phyloP scores from a whole-genome alignment of 2,113 vertebrate genomes.

The Pao palembangensis region DNA sequence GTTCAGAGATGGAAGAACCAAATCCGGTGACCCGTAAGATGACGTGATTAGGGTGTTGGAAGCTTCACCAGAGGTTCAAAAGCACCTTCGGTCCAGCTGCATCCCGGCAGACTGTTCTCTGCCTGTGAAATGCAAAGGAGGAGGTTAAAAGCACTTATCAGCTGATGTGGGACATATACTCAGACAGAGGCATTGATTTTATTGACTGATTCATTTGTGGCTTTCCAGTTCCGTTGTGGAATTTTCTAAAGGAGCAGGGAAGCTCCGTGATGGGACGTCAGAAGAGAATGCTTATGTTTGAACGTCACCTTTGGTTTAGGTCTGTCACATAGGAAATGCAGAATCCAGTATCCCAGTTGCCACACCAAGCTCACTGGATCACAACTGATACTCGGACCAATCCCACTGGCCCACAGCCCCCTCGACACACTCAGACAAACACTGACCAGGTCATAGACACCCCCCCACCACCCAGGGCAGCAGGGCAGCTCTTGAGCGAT shows the following conservation, averaged over 20 bases:
- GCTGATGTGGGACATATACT: slow-evolving; percentile 73
- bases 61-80: slow-evolving; percentile 28
- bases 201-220: slow-evolving; percentile 57
- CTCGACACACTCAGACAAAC: slow-evolving; percentile 45
- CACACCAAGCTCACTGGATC: slow-evolving; percentile 37
- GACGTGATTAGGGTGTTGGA: slow-evolving; percentile 1
- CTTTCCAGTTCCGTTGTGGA: slow-evolving; percentile 27
- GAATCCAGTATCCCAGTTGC: background rate
- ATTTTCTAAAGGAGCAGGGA: background rate
- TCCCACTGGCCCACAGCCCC: slow-evolving; percentile 38
- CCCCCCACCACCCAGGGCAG: slow-evolving; percentile 70
- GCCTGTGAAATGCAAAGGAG: slow-evolving; percentile 51
- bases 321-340: background rate
- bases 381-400: slow-evolving; percentile 9
- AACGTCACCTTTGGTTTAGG: no score
- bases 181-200: slow-evolving; percentile 75
- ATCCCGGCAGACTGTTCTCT: background rate
- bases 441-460: slow-evolving; percentile 64
- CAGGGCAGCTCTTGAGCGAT: slow-evolving; percentile 75
- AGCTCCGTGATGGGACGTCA: background rate
- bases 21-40: slow-evolving; percentile 54
- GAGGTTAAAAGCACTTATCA: slow-evolving; percentile 79
- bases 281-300: background rate
- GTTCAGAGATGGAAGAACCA: slow-evolving; percentile 36
- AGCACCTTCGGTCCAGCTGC: slow-evolving; percentile 10